These are phyloP conservation scores for Astyanax mexicanus DNA, from an alignment of 2,797 vertebrate genomes.

Conservation along the genomic window DNA sequence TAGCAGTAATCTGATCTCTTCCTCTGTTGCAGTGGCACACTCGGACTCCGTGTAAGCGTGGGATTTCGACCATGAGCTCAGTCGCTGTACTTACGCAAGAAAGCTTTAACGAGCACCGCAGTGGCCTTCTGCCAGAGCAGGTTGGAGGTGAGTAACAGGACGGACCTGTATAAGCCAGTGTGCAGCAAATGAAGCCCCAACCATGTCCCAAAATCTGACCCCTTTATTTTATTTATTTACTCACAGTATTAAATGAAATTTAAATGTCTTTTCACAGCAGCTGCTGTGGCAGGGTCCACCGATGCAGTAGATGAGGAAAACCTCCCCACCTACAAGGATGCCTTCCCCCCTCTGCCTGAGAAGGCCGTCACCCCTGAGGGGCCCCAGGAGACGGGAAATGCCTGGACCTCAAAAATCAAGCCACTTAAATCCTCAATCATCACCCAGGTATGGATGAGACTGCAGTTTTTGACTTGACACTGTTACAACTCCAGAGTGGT, in stretches of 20 bases:
- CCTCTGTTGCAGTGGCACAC: slow-evolving; percentile 86
- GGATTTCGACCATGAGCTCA: slow-evolving; percentile 98
- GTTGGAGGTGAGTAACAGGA: slow-evolving; percentile 79
- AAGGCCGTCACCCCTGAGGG: slow-evolving; percentile 90
- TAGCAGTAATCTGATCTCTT: not conserved
- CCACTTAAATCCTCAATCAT: slow-evolving; percentile 98
- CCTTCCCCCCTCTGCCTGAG: slow-evolving; percentile 98
- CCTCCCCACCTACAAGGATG: slow-evolving; percentile 98
- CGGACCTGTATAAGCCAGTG: not conserved
- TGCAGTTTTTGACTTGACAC: too few species aligned
- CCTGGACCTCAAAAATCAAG: slow-evolving; percentile 94
- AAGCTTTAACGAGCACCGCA: slow-evolving; percentile 99
- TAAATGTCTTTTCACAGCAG: too few species aligned
- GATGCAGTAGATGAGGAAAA: slow-evolving; percentile 92
- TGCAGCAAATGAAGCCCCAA: slow-evolving; percentile 48
- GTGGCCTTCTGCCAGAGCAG: slow-evolving; percentile 92
- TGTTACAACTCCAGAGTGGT: too few species aligned
- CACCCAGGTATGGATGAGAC: slow-evolving; percentile 88
- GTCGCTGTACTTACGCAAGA: slow-evolving; percentile 99
- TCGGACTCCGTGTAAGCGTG: slow-evolving; percentile 92
- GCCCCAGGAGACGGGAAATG: slow-evolving; percentile 87
- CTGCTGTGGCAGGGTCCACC: slow-evolving; percentile 82
- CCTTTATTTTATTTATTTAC: too few species aligned
- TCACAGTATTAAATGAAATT: too few species aligned
- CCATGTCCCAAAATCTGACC: too few species aligned